phyloP scores from a whole-genome alignment of 2,797 vertebrate species.

The Hirundo rustica region DNA sequence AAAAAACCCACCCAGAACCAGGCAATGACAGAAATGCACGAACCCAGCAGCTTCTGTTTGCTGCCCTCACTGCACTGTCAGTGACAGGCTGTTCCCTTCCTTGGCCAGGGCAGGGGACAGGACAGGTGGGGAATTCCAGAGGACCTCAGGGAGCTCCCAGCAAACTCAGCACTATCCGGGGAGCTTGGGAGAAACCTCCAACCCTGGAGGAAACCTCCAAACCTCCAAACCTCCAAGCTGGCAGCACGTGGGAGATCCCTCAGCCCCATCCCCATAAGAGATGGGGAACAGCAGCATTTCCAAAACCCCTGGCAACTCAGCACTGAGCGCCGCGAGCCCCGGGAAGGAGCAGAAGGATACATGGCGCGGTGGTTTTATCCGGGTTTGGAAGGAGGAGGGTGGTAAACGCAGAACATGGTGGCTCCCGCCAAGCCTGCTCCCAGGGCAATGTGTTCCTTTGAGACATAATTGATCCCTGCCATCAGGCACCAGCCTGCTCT shows the following conservation, averaged over 20 bases:
- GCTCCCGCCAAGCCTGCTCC: conserved; percentile 39
- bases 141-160: not conserved
- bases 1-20: not conserved
- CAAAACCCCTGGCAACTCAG: accelerated
- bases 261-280: not conserved
- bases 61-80: not conserved
- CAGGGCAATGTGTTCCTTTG: conserved; percentile 66
- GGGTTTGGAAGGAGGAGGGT: not conserved
- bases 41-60: not conserved
- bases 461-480: conserved; percentile 68
- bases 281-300: accelerated
- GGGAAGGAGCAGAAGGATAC: not conserved
- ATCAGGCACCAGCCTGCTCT: conserved; percentile 72
- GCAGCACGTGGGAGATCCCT: not conserved
- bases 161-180: not conserved
- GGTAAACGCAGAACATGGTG: conserved; percentile 8
- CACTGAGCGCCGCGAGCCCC: accelerated
- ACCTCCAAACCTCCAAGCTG: no score
- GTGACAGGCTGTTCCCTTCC: not conserved
- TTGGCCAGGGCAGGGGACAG: not conserved
- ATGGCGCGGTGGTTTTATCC: not conserved
- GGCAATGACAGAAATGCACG: not conserved
- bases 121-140: not conserved
- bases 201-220: no score
- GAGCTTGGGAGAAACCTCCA: not conserved